Evolutionary conservation across 2,113 vertebrate species (phyloP).

Genomic region (Pseudorectes ferrugineus): DNA sequence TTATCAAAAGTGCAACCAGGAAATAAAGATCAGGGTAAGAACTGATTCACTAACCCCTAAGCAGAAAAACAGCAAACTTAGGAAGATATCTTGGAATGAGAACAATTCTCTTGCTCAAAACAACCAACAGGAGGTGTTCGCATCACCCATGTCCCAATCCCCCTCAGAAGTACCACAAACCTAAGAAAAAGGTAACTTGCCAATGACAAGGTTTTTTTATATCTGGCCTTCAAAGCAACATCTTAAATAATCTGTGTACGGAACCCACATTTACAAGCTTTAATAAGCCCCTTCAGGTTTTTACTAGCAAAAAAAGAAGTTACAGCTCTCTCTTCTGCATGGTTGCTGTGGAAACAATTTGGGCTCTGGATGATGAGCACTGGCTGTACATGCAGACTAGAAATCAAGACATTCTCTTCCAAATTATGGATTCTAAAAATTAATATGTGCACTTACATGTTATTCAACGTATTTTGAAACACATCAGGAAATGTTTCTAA

Average conservation of each 20-base stretch:
- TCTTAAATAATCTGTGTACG: neutral
- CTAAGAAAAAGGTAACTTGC: neutral
- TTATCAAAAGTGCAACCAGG: neutral
- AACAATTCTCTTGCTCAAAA: neutral
- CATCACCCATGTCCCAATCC: neutral
- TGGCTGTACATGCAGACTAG: slow-evolving; percentile 15
- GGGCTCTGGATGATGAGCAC: slow-evolving; percentile 24
- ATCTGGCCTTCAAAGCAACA: neutral
- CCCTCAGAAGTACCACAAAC: neutral
- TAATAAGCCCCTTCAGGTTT: slow-evolving; percentile 30
- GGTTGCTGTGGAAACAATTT: slow-evolving; percentile 73
- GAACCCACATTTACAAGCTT: slow-evolving; percentile 22
- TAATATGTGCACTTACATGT: neutral
- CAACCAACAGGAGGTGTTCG: neutral
- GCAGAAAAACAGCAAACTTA: neutral
- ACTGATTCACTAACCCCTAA: neutral
- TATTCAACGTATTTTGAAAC: neutral
- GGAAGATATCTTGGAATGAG: neutral
- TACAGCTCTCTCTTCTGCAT: slow-evolving; percentile 16
- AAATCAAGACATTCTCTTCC: slow-evolving; percentile 10
- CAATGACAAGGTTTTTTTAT: neutral
- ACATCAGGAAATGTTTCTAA: neutral
- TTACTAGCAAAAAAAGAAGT: slow-evolving; percentile 31
- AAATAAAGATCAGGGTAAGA: neutral
- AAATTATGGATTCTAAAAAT: neutral